Base-by-base conservation (phyloP, 2,888 invertebrate species). In the Cerceris rybyensis region DNA sequence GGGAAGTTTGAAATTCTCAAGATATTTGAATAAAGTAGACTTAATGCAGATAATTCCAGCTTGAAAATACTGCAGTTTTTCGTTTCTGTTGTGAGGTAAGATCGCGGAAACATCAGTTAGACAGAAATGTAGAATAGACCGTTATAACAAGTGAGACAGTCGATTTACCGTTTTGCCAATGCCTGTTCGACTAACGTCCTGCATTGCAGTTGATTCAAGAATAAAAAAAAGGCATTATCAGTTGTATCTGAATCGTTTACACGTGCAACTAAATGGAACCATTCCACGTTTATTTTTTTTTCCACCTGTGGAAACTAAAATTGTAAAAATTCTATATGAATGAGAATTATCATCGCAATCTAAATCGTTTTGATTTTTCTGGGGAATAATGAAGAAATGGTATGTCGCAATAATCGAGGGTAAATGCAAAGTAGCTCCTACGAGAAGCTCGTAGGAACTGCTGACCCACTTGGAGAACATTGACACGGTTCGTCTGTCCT, bases 71-170 rank as follows among this genome's bases (percentile, higher is more conserved):
- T 28, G 28, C 28, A 28, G 28, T 16, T 9, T 69, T 57, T 57
- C 8, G 28, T 4, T 7, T 50, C 61, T 28, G 6, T 11, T 0
- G 9, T 13, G 0, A 9, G 6, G 8, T 0, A 2, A 14, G 13
- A n/a, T 13, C 7, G 8, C 11, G 9, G 11, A 42, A 9, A 16
- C n/a, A 55, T 16, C 60, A 50, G 42, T 65, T 52, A 28, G 16
- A 43, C 55, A n/a, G 69, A 83, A 80, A 88, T 85, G 80, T 88
- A 76, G 84, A 86, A 81, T 85, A 87, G 79, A 87, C 85, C 88
- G 87, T 88, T 88, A 88, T 75, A 78, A 67, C 59, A 73, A 39
- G 49, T 61, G 57, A 69, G 64, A 57, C 59, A 60, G 67, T 52
- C 65, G 67, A 39, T 72, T 70, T 86, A 86, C 86, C 80, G 81